Conservation (phyloP, 2,888 invertebrate species). For the Drosophila niveifrons region DNA sequence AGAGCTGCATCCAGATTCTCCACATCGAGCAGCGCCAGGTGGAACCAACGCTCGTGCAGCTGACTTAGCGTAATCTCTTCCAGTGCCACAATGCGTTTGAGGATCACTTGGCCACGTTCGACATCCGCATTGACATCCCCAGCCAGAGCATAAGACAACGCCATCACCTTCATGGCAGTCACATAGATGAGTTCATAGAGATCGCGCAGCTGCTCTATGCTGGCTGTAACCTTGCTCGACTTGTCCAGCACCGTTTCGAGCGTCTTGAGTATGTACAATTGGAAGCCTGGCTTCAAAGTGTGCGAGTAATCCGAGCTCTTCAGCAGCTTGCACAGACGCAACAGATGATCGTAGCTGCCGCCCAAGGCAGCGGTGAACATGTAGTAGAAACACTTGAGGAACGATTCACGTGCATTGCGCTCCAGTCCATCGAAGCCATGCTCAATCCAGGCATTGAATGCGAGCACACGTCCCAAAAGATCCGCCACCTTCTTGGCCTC, state of each 20-base stretch:
- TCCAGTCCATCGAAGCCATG: constrained; percentile 81
- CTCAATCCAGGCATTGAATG: constrained; percentile 82
- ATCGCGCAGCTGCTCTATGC: constrained; percentile 47
- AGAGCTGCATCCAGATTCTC: constrained; percentile 80
- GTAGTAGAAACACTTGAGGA: constrained; percentile 83
- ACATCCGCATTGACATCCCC: constrained; percentile 43
- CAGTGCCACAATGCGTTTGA: constrained; percentile 61
- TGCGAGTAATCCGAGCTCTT: constrained; percentile 78
- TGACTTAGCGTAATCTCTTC: constrained; percentile 49
- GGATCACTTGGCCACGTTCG: constrained; percentile 51
- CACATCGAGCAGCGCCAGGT: constrained; percentile 73
- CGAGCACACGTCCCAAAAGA: constrained; percentile 83
- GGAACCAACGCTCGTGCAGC: constrained; percentile 79
- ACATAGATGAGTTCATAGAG: constrained; percentile 76
- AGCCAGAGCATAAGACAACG: constrained; percentile 70
- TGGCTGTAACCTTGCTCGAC: constrained; percentile 41
- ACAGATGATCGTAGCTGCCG: constrained; percentile 69
- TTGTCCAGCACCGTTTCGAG: constrained; percentile 69
- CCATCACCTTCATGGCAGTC: constrained; percentile 80
- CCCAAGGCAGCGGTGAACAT: constrained; percentile 74
- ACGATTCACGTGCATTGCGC: constrained; percentile 78
- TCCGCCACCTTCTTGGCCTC: constrained; percentile 83
- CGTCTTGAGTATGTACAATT: constrained; percentile 77
- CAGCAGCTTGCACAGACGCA: constrained; percentile 72
- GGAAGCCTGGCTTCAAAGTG: constrained; percentile 76